Conservation (phyloP, 2,888 invertebrate genomes). For the Drosophila meridiana region DNA sequence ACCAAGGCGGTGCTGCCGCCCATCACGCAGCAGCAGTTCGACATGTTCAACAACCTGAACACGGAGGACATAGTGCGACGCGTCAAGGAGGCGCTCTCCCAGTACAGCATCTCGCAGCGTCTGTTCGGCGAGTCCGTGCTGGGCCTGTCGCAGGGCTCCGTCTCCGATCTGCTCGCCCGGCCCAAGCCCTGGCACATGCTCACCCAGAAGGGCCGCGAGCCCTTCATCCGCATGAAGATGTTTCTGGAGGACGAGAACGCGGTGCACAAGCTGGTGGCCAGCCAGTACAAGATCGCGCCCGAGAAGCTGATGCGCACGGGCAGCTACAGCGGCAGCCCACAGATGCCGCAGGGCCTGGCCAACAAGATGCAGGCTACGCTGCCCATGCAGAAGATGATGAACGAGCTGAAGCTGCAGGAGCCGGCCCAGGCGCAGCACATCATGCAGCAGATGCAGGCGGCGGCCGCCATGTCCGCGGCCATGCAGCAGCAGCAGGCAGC, state of each 20-base stretch:
- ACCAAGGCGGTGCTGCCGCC: slow-evolving; percentile 98
- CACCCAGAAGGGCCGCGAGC: slow-evolving; percentile 98
- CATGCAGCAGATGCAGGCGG: slow-evolving; percentile 86
- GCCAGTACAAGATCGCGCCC: slow-evolving; percentile 98
- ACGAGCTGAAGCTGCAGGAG: slow-evolving; percentile 90
- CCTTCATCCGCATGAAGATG: slow-evolving; percentile 99
- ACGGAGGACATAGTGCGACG: slow-evolving; percentile 99
- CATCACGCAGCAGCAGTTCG: slow-evolving; percentile 99
- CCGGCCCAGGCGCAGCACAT: slow-evolving; percentile 87
- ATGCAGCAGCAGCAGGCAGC: slow-evolving; percentile 80
- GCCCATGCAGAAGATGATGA: slow-evolving; percentile 90
- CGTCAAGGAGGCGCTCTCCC: slow-evolving; percentile 97
- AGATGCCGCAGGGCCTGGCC: slow-evolving; percentile 88
- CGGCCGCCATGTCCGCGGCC: slow-evolving; percentile 85
- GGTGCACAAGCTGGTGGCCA: slow-evolving; percentile 97
- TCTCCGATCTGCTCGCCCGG: slow-evolving; percentile 97
- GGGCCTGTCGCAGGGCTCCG: slow-evolving; percentile 97
- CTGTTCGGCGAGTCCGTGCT: slow-evolving; percentile 99
- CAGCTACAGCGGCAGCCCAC: slow-evolving; percentile 94
- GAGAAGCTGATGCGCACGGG: slow-evolving; percentile 98
- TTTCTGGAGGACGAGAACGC: slow-evolving; percentile 98
- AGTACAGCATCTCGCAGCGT: slow-evolving; percentile 98
- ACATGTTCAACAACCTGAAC: slow-evolving; percentile 98
- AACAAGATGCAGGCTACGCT: slow-evolving; percentile 91
- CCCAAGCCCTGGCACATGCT: slow-evolving; percentile 99